Evolutionary conservation across 2,888 invertebrate genomes (phyloP), one percentile per base, ranked within the genome.

Genomic region (Coelinius sp.): DNA sequence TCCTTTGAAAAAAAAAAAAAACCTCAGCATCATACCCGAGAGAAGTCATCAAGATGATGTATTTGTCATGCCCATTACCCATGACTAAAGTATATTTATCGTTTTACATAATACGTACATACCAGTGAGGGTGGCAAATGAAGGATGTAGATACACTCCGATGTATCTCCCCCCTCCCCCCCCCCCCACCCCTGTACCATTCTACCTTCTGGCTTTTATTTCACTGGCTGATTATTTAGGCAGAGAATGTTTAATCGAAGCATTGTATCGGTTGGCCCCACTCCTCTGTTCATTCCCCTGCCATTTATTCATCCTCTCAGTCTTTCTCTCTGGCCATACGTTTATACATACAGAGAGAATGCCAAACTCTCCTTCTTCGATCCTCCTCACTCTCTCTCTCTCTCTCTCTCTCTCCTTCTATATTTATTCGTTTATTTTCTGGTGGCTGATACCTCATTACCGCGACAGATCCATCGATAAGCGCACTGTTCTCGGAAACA

Each of bases 401-500:
- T 35, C 70, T 46, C 71, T 62, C 52, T 25, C 59, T 59, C 25
- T 70, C 53, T 35, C 63, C 66, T 67, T 80, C 80, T 80, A 81
- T 81, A 79, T 84, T 85, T 82, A 83, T 85, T 86, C 83, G 82
- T 87, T 86, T 87, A 86, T 86, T 86, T 86, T 84, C 82, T 85
- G 81, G 79, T 83, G 85, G 83, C 85, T 87, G 86, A 87, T 87
- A 87, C 86, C 86, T 87, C 86, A 87, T 87, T 87, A 87, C 86
- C 86, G 86, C 86, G 86, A 86, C 86, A 87, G 86, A 86, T 87
- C 85, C 85, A 82, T 83, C 85, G 86, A 87, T 87, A 87, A 86
- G 86, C 84, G 82, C 80, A 83, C 80, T 83, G 83, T 86, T 86
- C 86, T 85, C 79, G 83, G 86, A 86, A 86, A 86, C 82, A 86